These are phyloP conservation scores for Diceros bicornis DNA, from an alignment of 2,797 vertebrate species.

Conservation along the genomic window DNA sequence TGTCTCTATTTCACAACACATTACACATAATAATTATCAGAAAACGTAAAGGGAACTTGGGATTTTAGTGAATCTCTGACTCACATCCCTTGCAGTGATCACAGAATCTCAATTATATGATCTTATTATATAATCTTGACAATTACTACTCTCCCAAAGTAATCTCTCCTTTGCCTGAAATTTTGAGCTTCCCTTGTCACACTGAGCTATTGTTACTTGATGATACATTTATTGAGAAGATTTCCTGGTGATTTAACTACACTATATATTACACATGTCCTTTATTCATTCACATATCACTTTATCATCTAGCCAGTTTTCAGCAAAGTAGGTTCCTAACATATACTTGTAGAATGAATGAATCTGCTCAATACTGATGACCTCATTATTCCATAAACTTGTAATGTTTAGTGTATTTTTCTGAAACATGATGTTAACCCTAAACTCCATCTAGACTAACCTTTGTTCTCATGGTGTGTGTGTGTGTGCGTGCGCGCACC, in stretches of 20 bases:
- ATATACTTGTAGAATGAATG: background rate
- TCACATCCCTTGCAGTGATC: background rate
- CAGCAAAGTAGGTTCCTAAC: background rate
- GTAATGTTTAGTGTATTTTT: background rate
- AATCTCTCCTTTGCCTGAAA: background rate
- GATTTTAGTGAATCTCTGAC: background rate
- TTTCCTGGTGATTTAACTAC: background rate
- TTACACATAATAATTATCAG: background rate
- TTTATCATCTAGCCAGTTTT: background rate
- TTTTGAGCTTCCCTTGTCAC: background rate
- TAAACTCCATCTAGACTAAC: background rate
- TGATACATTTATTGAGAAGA: background rate
- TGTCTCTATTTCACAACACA: background rate
- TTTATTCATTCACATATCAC: background rate
- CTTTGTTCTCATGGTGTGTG: background rate
- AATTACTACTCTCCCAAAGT: background rate
- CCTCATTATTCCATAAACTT: background rate
- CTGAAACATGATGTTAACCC: constrained; percentile 22
- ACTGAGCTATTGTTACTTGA: background rate
- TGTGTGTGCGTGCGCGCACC: background rate
- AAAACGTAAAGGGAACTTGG: background rate
- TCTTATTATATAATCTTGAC: background rate
- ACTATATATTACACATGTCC: background rate
- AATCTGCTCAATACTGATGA: background rate
- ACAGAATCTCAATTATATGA: background rate